phyloP scores from a whole-genome alignment of 2,113 vertebrate genomes.

The Cryptomyrus ogoouensis region DNA sequence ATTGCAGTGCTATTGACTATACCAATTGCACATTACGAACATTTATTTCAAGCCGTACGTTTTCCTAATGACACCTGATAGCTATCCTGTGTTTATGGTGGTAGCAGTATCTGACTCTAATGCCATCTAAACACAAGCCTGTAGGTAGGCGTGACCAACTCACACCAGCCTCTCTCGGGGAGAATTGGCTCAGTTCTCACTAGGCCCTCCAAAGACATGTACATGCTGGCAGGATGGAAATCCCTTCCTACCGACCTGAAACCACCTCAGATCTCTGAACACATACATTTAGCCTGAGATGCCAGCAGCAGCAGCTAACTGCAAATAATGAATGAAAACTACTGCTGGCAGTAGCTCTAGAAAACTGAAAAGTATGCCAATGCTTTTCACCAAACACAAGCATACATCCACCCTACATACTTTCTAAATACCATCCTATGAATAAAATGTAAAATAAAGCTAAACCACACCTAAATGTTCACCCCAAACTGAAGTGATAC shows the following conservation, averaged over 20 bases:
- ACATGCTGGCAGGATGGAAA: neutral
- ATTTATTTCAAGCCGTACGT: neutral
- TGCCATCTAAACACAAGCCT: neutral
- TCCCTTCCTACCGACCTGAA: neutral
- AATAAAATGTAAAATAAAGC: neutral
- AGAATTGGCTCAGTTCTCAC: neutral
- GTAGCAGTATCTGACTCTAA: neutral
- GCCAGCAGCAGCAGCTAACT: neutral
- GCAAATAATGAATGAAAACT: neutral
- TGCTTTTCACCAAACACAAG: neutral
- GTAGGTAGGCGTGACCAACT: neutral
- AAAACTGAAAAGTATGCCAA: neutral
- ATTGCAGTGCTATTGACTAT: neutral
- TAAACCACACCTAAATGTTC: neutral
- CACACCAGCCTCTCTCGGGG: neutral
- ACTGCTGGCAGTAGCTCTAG: neutral
- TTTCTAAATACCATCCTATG: neutral
- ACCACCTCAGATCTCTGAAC: neutral
- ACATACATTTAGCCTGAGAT: neutral
- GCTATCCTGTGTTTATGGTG: neutral
- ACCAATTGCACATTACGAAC: neutral
- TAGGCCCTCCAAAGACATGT: neutral
- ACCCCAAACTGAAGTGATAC: neutral
- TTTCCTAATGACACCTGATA: neutral
- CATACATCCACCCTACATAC: neutral